Evolutionary conservation across 2,888 invertebrate species (phyloP).

Genomic region (Flexamia atlantica): DNA sequence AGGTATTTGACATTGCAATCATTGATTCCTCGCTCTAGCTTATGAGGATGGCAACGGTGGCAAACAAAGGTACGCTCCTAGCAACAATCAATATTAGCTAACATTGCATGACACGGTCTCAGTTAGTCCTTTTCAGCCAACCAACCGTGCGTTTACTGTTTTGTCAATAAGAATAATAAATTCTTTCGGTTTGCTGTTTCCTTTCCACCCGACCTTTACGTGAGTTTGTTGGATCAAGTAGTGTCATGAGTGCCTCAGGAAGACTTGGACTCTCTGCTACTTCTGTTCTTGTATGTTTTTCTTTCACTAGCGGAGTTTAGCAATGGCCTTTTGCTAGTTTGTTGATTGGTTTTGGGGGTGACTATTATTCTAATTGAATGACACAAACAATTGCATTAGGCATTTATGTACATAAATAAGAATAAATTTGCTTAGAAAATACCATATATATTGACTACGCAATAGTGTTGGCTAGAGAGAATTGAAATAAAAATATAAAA

Average conservation of each 20-base stretch:
- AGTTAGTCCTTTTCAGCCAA: neutral
- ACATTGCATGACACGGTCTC: conserved; percentile 39
- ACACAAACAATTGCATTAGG: too few relatives aligned
- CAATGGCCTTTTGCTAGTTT: neutral
- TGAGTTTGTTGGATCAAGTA: neutral
- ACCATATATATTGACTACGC: too few relatives aligned
- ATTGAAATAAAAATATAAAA: too few relatives aligned
- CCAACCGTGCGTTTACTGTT: conserved; percentile 1
- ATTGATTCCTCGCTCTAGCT: conserved; percentile 57
- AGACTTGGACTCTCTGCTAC: neutral
- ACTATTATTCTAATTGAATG: too few relatives aligned
- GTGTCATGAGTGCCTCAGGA: neutral
- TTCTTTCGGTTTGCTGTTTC: neutral
- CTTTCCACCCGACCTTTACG: neutral
- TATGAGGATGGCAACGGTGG: conserved; percentile 51
- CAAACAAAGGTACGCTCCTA: conserved; percentile 62
- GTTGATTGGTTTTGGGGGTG: neutral
- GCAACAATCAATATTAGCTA: conserved; percentile 60
- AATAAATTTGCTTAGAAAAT: too few relatives aligned
- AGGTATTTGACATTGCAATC: conserved; percentile 18
- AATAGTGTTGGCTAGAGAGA: too few relatives aligned
- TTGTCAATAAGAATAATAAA: conserved; percentile 1
- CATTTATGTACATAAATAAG: too few relatives aligned
- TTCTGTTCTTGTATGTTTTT: neutral
- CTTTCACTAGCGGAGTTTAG: neutral